Base-by-base conservation (phyloP, 2,888 invertebrate genomes). In the Deladenus siricidicola region DNA sequence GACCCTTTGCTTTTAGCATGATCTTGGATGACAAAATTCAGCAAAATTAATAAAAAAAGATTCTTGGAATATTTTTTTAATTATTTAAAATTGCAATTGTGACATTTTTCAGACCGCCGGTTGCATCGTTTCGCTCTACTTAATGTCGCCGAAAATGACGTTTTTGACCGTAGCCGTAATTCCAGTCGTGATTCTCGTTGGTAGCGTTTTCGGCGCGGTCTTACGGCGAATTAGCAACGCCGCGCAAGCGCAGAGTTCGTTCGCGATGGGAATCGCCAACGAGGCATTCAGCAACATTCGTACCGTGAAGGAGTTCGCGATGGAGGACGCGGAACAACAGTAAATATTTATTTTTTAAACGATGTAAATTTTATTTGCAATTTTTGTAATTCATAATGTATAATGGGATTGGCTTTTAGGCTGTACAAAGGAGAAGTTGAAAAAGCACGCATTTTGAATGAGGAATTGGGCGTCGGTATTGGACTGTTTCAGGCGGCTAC, bases 271-370 rank as follows among this genome's bases (percentile, higher is more conserved):
- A 1, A 87, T 92, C 42, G 90, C 90, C 17, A 91, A 92, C 80
- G 94, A 94, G 81, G 91, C 92, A 2, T 84, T 96, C 58, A 86
- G 89, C 42, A 94, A 94, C 81, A 88, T 96, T 69, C 84, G 91
- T 53, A 94, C 93, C 1, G 94, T 96, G 0, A 83, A 92, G 69
- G 88, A 92, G 17, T 92, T 93, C 82, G 91, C 91, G 0, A 90
- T 90, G 82, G 94, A 96, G 80, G 85, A 86, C 60, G 85, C 86
- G 63, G 94, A 94, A 80, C 54, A 81, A 90, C 56, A 86, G 87
- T 24, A 89, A 55, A 60, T 56, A 39, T 28, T 30, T 50, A 10
- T 10, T 39, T 17, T 17, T 17, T 56, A 30, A 19, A 53, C 44
- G 21, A 21, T 44, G 6, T 44, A 44, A 44, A 4, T 4, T 44